Evolutionary conservation across 2,888 invertebrate species (phyloP).

Genomic region (Brenthis daphne): DNA sequence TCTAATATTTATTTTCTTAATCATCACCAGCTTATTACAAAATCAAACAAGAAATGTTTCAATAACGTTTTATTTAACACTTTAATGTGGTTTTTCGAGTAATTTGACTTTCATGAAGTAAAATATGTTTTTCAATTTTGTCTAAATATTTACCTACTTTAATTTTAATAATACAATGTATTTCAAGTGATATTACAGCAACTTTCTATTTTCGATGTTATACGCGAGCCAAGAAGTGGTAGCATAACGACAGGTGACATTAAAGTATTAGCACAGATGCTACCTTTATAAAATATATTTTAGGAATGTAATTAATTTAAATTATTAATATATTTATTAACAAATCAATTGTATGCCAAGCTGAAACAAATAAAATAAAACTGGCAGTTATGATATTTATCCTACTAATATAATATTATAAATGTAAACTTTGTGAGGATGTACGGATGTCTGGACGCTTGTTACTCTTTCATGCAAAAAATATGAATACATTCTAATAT

Average conservation of each 20-base stretch:
- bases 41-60: constrained; percentile 20
- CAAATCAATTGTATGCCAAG: constrained; percentile 1
- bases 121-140: neutral
- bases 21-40: constrained; percentile 28
- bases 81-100: too few species aligned
- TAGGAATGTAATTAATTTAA: constrained; percentile 14
- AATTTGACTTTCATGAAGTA: neutral
- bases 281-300: constrained; percentile 4
- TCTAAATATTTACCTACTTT: neutral
- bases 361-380: neutral
- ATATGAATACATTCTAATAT: too few species aligned
- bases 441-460: too few species aligned
- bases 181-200: neutral
- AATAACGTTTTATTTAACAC: constrained; percentile 21
- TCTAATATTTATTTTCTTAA: constrained; percentile 32
- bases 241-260: constrained; percentile 12
- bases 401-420: too few species aligned
- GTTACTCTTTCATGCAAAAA: too few species aligned
- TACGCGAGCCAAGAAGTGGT: constrained; percentile 11
- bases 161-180: neutral
- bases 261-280: constrained; percentile 19
- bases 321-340: constrained; percentile 2
- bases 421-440: too few species aligned
- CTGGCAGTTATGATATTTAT: too few species aligned
- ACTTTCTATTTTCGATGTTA: constrained; percentile 11